Evolutionary conservation across 2,888 invertebrate genomes (phyloP).

Genomic region (Meteorus colon): DNA sequence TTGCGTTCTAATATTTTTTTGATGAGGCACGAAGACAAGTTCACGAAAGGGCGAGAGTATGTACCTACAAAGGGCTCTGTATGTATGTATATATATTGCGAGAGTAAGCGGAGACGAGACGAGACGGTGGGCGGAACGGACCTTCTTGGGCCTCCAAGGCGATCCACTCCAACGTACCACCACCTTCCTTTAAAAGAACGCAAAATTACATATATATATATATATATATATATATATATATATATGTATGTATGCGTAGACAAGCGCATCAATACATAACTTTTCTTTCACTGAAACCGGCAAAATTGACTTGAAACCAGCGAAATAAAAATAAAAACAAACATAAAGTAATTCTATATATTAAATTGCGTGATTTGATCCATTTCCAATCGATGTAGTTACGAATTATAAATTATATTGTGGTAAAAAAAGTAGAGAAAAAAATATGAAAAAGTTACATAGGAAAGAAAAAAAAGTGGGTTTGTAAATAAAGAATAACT

Average conservation of each 20-base stretch:
- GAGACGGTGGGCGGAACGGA: constrained; percentile 72
- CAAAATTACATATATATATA: constrained; percentile 44
- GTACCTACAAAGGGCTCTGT: constrained; percentile 23
- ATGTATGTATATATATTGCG: constrained; percentile 15
- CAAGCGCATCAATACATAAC: constrained; percentile 61
- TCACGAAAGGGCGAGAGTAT: constrained; percentile 45
- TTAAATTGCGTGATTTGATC: too few relatives aligned
- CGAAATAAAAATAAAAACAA: background rate
- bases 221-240: background rate
- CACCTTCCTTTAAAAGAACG: constrained; percentile 62
- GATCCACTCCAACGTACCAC: constrained; percentile 69
- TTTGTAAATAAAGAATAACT: too few relatives aligned
- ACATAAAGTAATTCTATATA: background rate
- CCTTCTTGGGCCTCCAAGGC: constrained; percentile 72
- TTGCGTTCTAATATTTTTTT: constrained; percentile 22
- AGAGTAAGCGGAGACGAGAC: constrained; percentile 57
- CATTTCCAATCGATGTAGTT: too few relatives aligned
- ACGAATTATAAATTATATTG: too few relatives aligned
- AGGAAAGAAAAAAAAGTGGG: background rate
- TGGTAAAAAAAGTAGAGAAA: background rate
- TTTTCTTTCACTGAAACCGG: constrained; percentile 58
- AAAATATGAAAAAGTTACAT: background rate
- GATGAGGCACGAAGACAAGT: constrained; percentile 46
- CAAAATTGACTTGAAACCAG: background rate
- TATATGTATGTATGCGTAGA: background rate